Base-by-base conservation (phyloP, 2,113 vertebrate genomes). In the Mugil cephalus region DNA sequence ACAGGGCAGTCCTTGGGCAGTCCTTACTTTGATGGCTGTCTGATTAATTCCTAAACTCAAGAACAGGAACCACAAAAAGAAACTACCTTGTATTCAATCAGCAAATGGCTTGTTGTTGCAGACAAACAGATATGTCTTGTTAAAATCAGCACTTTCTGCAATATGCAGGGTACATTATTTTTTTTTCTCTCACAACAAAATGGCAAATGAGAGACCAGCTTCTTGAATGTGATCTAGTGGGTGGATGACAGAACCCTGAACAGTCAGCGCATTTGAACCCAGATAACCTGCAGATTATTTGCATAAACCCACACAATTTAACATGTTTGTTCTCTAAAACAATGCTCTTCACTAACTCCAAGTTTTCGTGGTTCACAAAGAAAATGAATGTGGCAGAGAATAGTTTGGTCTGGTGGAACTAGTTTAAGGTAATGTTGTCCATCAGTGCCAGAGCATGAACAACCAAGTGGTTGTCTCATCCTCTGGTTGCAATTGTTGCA, bases 51-150 rank as follows among this genome's bases (percentile, higher is more conserved):
- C 40, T 14, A 10, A 14, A 24, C 36, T 58, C 47, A n/a, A 17
- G 17, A 43, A 24, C 21, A 12, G 13, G 30, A 36, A 70, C 10
- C 47, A 46, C 8, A 36, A 12, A n/a, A 19, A 54, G 19, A n/a
- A 15, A n/a, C 51, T 35, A 13, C 65, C 43, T 46, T 21, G 46
- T 69, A 43, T 18, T n/a, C 13, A 39, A 14, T 56, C 45, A 50
- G 45, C 43, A 38, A 38, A 38, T 69, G 36, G 42, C 30, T 54
- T 51, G 36, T 30, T n/a, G n/a, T n/a, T n/a, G n/a, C n/a, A n/a
- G n/a, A n/a, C n/a, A n/a, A n/a, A n/a, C n/a, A n/a, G n/a, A n/a
- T n/a, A n/a, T n/a, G n/a, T n/a, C n/a, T n/a, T n/a, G n/a, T n/a
- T n/a, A n/a, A n/a, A n/a, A n/a, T n/a, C n/a, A n/a, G n/a, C n/a